Percentiles rank a stretch among this genome's conserved stretches.
Evolutionary conservation across 2,113 vertebrate genomes (phyloP).

Genomic region (Formicarius rufipectus): DNA sequence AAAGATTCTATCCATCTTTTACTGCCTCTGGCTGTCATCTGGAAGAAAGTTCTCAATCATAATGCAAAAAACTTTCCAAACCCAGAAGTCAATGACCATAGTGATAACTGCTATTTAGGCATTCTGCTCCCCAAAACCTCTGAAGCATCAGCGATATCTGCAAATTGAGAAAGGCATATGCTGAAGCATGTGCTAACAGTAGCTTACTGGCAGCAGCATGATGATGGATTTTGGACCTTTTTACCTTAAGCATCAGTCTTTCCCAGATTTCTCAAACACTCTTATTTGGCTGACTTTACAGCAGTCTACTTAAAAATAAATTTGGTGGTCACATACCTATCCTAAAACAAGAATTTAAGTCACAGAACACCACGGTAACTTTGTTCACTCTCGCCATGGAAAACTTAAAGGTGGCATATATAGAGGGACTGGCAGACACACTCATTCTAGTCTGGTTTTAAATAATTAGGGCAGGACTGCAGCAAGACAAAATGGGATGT

Average conservation of each 20-base stretch:
- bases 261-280: not conserved
- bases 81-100: not conserved
- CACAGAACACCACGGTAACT: not conserved
- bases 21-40: not conserved
- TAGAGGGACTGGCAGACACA: not conserved
- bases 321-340: not conserved
- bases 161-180: slow-evolving; percentile 4
- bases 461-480: slow-evolving; percentile 26
- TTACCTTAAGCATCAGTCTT: not conserved
- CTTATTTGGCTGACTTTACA: not conserved
- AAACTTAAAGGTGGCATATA: not conserved
- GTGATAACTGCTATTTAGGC: not conserved
- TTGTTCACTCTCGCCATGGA: not conserved
- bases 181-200: not conserved
- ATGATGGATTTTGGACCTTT: not conserved
- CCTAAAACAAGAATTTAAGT: not conserved
- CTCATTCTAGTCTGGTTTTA: not conserved
- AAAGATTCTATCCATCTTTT: not conserved
- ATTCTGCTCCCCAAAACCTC: slow-evolving; percentile 25
- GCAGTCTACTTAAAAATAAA: not conserved
- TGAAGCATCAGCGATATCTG: not conserved
- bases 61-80: slow-evolving; percentile 4
- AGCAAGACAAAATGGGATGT: not conserved
- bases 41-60: not conserved
- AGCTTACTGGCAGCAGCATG: not conserved